Percentiles rank a stretch among this genome's conserved stretches.
These are phyloP conservation scores for Pachydiplax longipennis DNA, from an alignment of 2,888 invertebrate genomes.

Conservation along the genomic window DNA sequence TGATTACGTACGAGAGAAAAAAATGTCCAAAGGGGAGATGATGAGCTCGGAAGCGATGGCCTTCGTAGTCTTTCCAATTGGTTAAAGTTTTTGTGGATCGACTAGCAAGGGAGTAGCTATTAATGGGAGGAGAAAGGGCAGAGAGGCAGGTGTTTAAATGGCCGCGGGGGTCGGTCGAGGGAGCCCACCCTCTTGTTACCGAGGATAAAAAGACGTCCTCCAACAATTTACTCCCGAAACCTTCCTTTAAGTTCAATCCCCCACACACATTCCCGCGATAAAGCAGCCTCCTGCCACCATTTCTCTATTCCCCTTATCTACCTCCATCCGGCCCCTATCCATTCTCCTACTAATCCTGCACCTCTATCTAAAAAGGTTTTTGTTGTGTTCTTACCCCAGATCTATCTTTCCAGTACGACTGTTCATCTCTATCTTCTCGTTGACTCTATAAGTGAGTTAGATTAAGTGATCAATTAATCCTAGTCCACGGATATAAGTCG, in stretches of 20 bases:
- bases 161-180: not conserved
- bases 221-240: constrained; percentile 27
- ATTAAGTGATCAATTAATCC: too few relatives aligned
- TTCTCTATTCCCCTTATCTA: not conserved
- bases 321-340: not conserved
- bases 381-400: too few relatives aligned
- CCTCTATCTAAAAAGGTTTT: not conserved
- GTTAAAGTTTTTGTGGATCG: not conserved
- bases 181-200: constrained; percentile 15
- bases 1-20: not conserved
- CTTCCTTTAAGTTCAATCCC: not conserved
- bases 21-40: not conserved
- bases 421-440: too few relatives aligned
- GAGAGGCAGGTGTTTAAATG: not conserved
- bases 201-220: constrained; percentile 41
- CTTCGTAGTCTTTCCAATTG: not conserved
- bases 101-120: not conserved
- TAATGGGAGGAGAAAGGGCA: not conserved
- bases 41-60: not conserved
- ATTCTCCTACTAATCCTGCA: not conserved
- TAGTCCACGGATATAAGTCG: too few relatives aligned
- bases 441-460: too few relatives aligned
- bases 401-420: too few relatives aligned
- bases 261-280: not conserved
- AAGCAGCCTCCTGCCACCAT: not conserved